A percentile compares a stretch with the other conserved stretches of the same genome.
These are phyloP conservation scores for Allygus modestus DNA, from an alignment of 2,888 invertebrate genomes.

Conservation along the genomic window DNA sequence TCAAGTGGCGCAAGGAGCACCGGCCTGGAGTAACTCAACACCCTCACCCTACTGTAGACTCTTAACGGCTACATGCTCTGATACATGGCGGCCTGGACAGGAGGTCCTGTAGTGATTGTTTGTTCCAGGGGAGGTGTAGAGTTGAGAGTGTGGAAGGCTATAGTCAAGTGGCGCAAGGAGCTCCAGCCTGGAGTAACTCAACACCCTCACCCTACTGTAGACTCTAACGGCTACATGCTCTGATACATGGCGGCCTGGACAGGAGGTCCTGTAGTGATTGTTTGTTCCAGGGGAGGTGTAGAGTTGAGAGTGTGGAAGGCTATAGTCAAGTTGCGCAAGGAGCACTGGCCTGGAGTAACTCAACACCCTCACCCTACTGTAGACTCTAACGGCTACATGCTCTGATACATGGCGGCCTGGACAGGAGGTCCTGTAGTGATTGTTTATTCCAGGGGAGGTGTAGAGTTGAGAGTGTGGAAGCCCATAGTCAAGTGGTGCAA, in stretches of 20 bases:
- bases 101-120: no score
- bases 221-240: slow-evolving; percentile 44
- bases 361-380: no score
- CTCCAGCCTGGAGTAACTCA: slow-evolving; percentile 64
- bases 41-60: not conserved
- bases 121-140: slow-evolving; percentile 86
- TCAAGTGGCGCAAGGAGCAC: slow-evolving; percentile 77
- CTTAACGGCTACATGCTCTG: slow-evolving; percentile 42
- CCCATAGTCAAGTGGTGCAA: slow-evolving; percentile 82
- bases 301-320: no score
- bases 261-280: no score
- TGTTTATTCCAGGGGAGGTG: slow-evolving; percentile 81
- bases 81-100: no score
- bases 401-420: no score
- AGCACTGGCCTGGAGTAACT: no score
- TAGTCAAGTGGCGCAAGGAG: slow-evolving; percentile 79
- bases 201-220: not conserved
- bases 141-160: slow-evolving; percentile 90
- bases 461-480: slow-evolving; percentile 91
- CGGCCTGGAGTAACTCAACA: slow-evolving; percentile 61
- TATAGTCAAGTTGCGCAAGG: no score
- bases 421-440: no score
- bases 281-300: no score
- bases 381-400: no score
- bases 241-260: slow-evolving; percentile 22